Percentiles rank a stretch among this genome's conserved stretches.
These are phyloP conservation scores for Phragmatobia fuliginosa DNA, from an alignment of 2,888 invertebrate genomes.

Conservation along the genomic window DNA sequence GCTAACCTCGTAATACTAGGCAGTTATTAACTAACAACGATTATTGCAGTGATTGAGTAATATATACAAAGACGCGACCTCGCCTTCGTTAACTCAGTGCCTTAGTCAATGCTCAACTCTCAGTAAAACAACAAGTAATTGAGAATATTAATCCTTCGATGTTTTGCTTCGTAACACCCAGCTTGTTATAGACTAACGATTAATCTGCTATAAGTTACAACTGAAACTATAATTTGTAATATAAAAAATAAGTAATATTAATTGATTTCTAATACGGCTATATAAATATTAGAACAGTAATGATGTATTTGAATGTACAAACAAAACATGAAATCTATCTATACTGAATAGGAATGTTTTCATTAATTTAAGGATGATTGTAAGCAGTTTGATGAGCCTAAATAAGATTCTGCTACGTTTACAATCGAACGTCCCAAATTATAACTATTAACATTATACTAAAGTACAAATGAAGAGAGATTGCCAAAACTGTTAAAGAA, in stretches of 20 bases:
- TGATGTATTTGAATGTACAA: not conserved
- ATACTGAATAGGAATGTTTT: not conserved
- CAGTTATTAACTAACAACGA: not conserved
- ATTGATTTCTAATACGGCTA: not conserved
- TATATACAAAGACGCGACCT: not conserved
- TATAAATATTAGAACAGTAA: not conserved
- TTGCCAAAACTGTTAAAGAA: not conserved
- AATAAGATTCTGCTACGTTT: too few species aligned
- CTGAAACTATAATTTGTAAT: not conserved
- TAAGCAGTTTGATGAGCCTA: not conserved
- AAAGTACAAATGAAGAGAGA: not conserved
- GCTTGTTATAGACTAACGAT: not conserved
- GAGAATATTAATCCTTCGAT: not conserved
- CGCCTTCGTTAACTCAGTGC: not conserved
- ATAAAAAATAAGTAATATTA: not conserved
- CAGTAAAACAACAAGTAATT: not conserved
- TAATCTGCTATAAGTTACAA: not conserved
- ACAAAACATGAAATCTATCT: not conserved
- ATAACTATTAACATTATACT: not conserved
- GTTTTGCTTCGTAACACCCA: not conserved
- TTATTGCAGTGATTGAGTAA: constrained; percentile 4
- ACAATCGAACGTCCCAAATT: too few species aligned
- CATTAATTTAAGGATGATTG: not conserved
- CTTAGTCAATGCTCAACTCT: not conserved
- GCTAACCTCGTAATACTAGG: not conserved